These are phyloP conservation scores for Xestia c-nigrum DNA, from an alignment of 2,888 invertebrate genomes.

Conservation along the genomic window DNA sequence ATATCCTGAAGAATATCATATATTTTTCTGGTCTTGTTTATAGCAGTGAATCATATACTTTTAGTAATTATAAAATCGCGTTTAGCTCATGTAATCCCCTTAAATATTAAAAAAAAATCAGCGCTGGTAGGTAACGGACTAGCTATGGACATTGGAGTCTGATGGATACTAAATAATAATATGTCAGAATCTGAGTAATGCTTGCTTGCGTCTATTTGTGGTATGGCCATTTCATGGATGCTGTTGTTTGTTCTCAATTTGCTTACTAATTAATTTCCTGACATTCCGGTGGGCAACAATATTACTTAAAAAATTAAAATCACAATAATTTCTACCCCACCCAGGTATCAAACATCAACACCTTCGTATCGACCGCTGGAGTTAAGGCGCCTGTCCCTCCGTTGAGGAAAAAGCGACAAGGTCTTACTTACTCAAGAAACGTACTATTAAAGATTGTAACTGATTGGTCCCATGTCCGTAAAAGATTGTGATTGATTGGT, in stretches of 20 bases:
- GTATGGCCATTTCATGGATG: neutral
- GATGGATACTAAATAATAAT: no score
- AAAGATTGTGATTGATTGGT: neutral
- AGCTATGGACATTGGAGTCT: no score
- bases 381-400: neutral
- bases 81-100: no score
- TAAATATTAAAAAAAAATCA: no score
- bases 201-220: neutral
- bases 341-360: conserved; percentile 22
- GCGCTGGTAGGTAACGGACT: no score
- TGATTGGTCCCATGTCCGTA: neutral
- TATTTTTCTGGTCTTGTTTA: no score
- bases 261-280: neutral
- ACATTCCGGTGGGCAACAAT: neutral
- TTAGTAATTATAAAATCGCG: no score
- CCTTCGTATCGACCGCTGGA: conserved; percentile 16
- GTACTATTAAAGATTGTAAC: neutral
- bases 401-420: no score
- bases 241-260: neutral
- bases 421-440: neutral
- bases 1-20: no score
- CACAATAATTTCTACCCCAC: conserved; percentile 3
- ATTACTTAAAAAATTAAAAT: neutral
- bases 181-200: no score
- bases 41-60: no score